These are phyloP conservation scores for Amphibalanus amphitrite DNA, from an alignment of 1,140 invertebrate species.

Conservation along the genomic window DNA sequence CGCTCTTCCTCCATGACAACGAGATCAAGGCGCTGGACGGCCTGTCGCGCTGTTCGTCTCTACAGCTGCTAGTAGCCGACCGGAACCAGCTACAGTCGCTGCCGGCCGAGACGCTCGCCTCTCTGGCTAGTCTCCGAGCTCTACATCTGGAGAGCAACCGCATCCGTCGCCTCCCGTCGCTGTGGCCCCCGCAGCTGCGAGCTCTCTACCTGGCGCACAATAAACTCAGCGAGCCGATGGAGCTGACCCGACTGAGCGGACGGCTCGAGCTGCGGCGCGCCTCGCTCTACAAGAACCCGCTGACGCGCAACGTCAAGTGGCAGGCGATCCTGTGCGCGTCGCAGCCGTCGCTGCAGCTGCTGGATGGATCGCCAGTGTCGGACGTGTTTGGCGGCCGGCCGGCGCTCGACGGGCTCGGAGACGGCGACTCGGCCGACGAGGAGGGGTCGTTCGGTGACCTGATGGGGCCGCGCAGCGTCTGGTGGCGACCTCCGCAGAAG, in stretches of 20 bases:
- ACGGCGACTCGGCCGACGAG: neutral
- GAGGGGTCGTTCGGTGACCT: neutral
- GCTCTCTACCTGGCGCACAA: neutral
- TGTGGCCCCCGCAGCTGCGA: neutral
- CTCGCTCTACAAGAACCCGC: slow-evolving; percentile 1
- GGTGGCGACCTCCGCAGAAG: neutral
- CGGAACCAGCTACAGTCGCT: neutral
- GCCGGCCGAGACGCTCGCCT: neutral
- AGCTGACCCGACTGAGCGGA: neutral
- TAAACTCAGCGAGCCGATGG: neutral
- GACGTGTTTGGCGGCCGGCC: neutral
- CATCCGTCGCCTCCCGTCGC: neutral
- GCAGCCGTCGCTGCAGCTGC: neutral
- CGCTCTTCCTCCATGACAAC: neutral
- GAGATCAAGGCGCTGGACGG: neutral
- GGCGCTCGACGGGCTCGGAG: neutral
- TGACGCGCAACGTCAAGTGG: neutral
- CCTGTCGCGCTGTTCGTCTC: neutral
- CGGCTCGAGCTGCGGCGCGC: neutral
- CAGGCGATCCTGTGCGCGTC: neutral
- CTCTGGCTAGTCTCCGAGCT: neutral
- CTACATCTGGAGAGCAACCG: neutral
- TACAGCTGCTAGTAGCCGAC: neutral
- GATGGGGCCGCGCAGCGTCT: neutral
- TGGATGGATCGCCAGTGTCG: neutral